phyloP scores from a whole-genome alignment of 1,140 invertebrate species.

The Panulirus ornatus region DNA sequence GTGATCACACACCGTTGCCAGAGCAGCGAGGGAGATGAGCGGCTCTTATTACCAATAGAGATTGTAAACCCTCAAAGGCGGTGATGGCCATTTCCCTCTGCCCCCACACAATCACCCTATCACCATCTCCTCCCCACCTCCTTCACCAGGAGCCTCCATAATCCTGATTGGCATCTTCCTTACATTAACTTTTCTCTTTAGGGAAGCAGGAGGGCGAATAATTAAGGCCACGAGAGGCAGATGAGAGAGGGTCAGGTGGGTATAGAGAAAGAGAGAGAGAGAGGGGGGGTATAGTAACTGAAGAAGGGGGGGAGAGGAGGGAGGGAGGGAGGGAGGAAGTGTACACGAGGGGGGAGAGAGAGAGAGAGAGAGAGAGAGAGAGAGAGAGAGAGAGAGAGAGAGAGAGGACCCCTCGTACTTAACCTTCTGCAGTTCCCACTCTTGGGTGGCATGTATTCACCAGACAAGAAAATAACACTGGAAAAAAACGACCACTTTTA shows the following conservation, averaged over 20 bases:
- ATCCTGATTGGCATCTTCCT: background rate
- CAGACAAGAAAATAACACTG: no score
- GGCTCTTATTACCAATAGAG: no score
- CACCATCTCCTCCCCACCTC: background rate
- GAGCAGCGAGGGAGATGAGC: background rate
- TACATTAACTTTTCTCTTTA: background rate
- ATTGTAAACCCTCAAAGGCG: background rate
- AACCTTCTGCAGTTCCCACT: no score
- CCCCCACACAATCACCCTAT: background rate
- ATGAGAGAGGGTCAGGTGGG: constrained; percentile 3
- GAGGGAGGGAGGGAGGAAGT: background rate
- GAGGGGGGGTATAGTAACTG: no score
- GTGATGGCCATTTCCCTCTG: background rate
- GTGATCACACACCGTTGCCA: background rate
- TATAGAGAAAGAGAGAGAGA: constrained; percentile 26
- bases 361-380: constrained; percentile 29
- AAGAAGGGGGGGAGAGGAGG: background rate
- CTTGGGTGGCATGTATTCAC: no score
- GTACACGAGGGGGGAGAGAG: no score
- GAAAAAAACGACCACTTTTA: no score
- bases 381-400: constrained; percentile 29
- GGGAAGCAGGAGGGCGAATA: background rate
- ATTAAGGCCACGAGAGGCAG: background rate
- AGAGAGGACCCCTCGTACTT: background rate
- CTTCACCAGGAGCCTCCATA: background rate